Base-by-base conservation (phyloP, 2,797 vertebrate genomes). In the Pogoniulus pusillus region DNA sequence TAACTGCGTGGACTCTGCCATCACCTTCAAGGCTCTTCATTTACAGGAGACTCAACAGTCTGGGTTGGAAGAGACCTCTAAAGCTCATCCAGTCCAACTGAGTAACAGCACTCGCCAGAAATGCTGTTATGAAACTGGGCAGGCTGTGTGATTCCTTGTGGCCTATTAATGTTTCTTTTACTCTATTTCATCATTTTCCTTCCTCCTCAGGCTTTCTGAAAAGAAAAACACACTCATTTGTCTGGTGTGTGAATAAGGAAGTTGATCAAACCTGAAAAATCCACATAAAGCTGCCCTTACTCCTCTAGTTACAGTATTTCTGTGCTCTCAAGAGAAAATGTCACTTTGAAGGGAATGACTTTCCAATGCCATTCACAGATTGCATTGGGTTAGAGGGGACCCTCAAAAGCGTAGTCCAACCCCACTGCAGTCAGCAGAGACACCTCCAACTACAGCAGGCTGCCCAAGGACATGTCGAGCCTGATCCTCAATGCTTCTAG, bases 181-280 rank as follows among this genome's bases (percentile, higher is more conserved):
- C 20, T 59, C 3, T 54, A 87, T 95, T 95, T 90, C 84, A 51
- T 53, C 6, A 92, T 59, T 58, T 91, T 91, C 83, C 91, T 94
- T 95, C 83, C 60, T 92, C 62, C 24, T 85, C 26, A 62, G 78
- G 26, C 68, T 55, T 82, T 85, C 51, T 65, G 66, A n/a, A 63
- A 49, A 45, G 23, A 81, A 70, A 80, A 75, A 57, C 30, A 57
- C 26, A 53, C 32, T 32, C 30, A 20, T 22, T 37, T 65, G 37
- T 29, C 27, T 65, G 19, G 84, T 80, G 82, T 27, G 14, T 68
- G 15, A 34, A 74, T 37, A 22, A 90, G 51, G 59, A 93, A 71
- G 23, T 24, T 63, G 29, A 65, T 53, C 7, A 62, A 68, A 90
- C 77, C 1, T 18, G n/a, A 74, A 51, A 34, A 77, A 30, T 80